These are phyloP conservation scores for Pseudonaja textilis DNA, from an alignment of 2,113 vertebrate genomes.

Conservation along the genomic window DNA sequence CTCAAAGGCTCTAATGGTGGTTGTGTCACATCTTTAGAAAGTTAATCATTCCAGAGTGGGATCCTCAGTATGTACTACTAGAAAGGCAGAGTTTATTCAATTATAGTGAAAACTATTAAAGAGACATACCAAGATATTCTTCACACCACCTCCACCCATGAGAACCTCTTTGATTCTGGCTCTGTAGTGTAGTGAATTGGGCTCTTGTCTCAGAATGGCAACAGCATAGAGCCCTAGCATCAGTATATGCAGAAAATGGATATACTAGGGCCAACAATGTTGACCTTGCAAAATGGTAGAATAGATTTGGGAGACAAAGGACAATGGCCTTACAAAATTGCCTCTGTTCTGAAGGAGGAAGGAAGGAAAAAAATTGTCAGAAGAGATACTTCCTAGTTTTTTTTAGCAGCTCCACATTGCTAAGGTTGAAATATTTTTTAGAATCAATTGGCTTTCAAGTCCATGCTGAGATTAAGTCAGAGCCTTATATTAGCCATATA, in stretches of 20 bases:
- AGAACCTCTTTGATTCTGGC: neutral
- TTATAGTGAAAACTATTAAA: neutral
- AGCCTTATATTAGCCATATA: neutral
- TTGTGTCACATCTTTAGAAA: neutral
- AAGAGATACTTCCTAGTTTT: neutral
- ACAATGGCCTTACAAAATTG: neutral
- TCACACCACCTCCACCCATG: neutral
- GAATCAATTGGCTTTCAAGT: neutral
- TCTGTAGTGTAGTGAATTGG: neutral
- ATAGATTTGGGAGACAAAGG: neutral
- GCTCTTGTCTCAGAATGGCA: neutral
- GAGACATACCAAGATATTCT: neutral
- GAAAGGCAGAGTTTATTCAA: neutral
- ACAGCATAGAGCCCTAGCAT: neutral
- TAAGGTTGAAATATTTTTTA: neutral
- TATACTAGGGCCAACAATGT: neutral
- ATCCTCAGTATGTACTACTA: neutral
- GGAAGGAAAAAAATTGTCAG: neutral
- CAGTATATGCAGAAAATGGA: neutral
- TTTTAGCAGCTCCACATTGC: neutral
- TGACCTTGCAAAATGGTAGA: neutral
- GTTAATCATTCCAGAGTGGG: neutral
- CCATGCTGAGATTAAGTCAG: neutral
- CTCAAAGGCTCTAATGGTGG: too few relatives aligned
- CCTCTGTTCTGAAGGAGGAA: neutral